A percentile compares a stretch with the other conserved stretches of the same genome.
Conservation (phyloP, 1,140 invertebrate species). For the Diabrotica undecimpunctata region DNA sequence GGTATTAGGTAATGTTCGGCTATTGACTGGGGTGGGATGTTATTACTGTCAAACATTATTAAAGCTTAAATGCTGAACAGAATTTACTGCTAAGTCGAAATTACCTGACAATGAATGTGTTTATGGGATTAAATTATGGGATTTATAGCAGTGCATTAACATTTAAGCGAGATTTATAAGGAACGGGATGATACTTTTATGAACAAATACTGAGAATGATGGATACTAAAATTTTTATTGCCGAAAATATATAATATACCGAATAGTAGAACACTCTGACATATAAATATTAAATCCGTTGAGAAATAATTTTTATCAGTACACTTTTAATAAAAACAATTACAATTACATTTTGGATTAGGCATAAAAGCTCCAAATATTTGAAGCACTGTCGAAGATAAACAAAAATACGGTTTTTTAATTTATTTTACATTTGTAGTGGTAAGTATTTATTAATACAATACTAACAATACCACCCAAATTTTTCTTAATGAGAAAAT, state of each 20-base stretch:
- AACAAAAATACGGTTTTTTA: no score
- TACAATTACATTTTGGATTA: no score
- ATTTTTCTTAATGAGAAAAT: no score
- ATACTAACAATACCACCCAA: no score
- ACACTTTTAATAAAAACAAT: no score
- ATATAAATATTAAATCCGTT: no score
- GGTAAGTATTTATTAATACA: no score
- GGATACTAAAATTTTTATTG: not conserved
- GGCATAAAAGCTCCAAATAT: no score
- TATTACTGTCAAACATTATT: constrained; percentile 34
- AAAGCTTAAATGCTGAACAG: constrained; percentile 26
- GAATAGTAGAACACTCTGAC: no score
- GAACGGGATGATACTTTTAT: not conserved
- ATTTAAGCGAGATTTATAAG: not conserved
- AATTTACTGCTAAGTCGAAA: constrained; percentile 23
- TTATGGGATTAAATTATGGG: constrained; percentile 26
- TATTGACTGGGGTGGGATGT: constrained; percentile 23
- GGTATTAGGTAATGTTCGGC: constrained; percentile 33
- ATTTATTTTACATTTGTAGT: no score
- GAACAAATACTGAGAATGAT: not conserved
- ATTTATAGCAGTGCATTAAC: not conserved
- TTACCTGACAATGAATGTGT: constrained; percentile 31
- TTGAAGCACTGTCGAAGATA: no score
- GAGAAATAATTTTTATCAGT: no score
- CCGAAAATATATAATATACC: not conserved